Base-by-base conservation (phyloP, 2,113 vertebrate genomes). In the Phalacrocorax carbo region DNA sequence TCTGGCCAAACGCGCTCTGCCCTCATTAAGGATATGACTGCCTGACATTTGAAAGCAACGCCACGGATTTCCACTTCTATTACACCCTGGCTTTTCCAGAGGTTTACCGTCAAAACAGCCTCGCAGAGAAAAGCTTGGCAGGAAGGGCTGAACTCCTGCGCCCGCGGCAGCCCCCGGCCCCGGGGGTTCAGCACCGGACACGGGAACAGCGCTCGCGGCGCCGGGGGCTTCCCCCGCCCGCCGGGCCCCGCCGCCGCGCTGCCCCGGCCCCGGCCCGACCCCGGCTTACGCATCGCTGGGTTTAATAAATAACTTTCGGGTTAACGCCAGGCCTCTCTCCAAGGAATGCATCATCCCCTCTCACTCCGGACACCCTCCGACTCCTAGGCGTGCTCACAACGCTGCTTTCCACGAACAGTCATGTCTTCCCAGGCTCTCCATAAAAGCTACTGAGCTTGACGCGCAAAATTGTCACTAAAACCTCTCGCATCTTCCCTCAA, bases 181-280 rank as follows among this genome's bases (percentile, higher is more conserved):
- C 46, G 64, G 19, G 46, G 51, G 32, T 98, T 98, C 98, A 98
- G 98, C 96, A 98, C 98, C 97, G 51, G 91, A 36, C 92, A 5
- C 68, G 40, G 52, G 97, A 98, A 98, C 98, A 98, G 98, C 93
- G 68, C 93, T 65, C n/a, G 80, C 69, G 57, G 87, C 55, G 34
- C 36, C 46, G 69, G 73, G 64, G 61, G 73, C 65, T 93, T 82
- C 93, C 91, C 15, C 36, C 38, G 38, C 38, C 38, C 38, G 38
- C 38, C 38, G 38, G 38, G 38, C 38, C 38, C 38, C 38, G 38
- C 38, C 38, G 38, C 38, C 38, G 38, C 38, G 10, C 38, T 38
- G 29, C 27, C 54, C 54, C 54, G 51, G 14, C 36, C 5, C 12
- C 36, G 40, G 32, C 40, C 29, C 34, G 6, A 19, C 58, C 58